Evolutionary conservation across 2,797 vertebrate species (phyloP), one percentile per base, ranked within the genome.

Genomic region (Otolemur crassicaudatus): DNA sequence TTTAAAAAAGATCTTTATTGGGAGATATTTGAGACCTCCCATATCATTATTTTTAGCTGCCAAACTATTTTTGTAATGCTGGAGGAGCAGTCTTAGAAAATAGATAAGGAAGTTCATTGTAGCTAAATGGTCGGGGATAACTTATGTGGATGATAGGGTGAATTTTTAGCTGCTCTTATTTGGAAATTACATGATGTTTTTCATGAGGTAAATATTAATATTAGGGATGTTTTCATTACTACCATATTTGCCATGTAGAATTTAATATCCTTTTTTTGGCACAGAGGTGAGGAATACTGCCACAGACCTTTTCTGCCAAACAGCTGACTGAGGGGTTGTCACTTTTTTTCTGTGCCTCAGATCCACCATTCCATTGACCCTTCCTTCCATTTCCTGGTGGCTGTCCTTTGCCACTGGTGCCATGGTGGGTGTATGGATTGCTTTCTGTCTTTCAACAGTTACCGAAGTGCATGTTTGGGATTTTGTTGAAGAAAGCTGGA

Each of bases 401-500:
- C 96, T 79, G 27, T 80, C 37, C 46, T 92, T 65, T 20, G 73
- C 97, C 89, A 7, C 97, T 0, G 76, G 97, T 97, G 98, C 96
- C 97, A 97, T 97, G 98, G 98, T 98, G 98, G 98, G 98, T 97
- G 98, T 98, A 96, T 97, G 97, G 98, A 98, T 98, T 98, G 98
- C 98, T 98, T 98, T 98, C 97, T 98, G 98, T 98, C 98, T 98
- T 97, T 95, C 98, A 98, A 98, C 98, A 98, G 98, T 97, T 65
- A 94, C 98, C 98, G 98, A 97, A 98, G 97, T 98, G 95, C 97
- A 34, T 98, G 98, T 98, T 96, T 98, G 98, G 98, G 98, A 98
- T 98, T 98, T 98, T 98, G 8, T 98, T 98, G 98, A 98, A 98
- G 98, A 98, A 98, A 98, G 98, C 97, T 99, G 98, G 98, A 90